Base-by-base conservation (phyloP, 2,888 invertebrate genomes). In the Oscheius sp. region DNA sequence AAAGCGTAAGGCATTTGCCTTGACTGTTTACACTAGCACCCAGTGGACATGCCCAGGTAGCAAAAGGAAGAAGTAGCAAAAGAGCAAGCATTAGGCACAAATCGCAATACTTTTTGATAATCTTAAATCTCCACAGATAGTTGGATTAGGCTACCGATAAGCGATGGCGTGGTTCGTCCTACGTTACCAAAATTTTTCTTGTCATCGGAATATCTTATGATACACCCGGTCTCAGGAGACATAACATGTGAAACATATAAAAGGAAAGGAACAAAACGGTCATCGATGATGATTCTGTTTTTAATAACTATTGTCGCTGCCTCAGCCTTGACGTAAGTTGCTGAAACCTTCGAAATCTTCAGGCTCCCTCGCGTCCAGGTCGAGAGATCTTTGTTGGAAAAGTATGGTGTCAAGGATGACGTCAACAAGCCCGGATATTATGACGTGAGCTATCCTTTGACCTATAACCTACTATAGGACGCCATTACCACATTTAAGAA, bases 331-430 rank as follows among this genome's bases (percentile, higher is more conserved):
- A 59, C 24, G 59, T 59, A 9, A 44, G 38, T 26, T 41, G 14
- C 12, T 26, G 17, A 12, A n/a, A 2, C 9, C 9, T 32, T 54
- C 6, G 17, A 24, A 24, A n/a, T 22, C 28, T 59, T 28, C 17
- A 59, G 59, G 8, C 44, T 59, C 2, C 59, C 59, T 17, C 17
- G 44, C 1, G 59, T 59, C 9, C 8, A 9, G 12, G 59, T 59
- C n/a, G 44, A 59, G 6, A 44, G 44, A n/a, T 14, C 12, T 2
- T 17, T 59, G 0, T 20, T 59, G 14, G 28, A 41, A 28, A 59
- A 59, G 28, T 59, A 59, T 44, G 59, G 59, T 28, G 59, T 59
- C n/a, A 17, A 17, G 9, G 41, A 59, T 9, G 44, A 59, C 30
- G 44, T 59, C 41, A 59, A 59, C 20, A 1, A 41, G 8, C 59